Evolutionary conservation across 2,797 vertebrate genomes (phyloP), one percentile per base, ranked within the genome.

Genomic region (Salmo trutta): DNA sequence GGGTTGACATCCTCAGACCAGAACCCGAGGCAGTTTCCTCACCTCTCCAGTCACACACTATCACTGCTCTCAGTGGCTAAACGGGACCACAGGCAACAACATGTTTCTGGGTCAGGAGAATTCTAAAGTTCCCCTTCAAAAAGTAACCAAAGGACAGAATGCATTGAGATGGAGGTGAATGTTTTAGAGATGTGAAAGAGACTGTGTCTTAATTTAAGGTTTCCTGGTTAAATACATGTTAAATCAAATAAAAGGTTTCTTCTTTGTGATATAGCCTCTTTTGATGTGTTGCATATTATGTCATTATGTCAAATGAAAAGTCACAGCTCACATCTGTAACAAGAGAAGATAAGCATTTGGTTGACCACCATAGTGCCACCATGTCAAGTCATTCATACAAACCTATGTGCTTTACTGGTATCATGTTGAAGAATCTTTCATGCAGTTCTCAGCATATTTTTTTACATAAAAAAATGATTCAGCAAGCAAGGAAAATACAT

Each of bases 1-100:
- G 87, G 88, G 77, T 84, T 91, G 91, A 90, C 91, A 90, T 90
- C 88, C 33, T 73, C 85, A 85, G 84, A 90, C 82, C 81, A 85
- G 76, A 84, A 79, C 91, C 88, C 4, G 27, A 75, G 92, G 92
- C 87, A 1, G 14, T 91, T 91, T 92, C 90, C 85, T 89, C 93
- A 93, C 91, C 90, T 93, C 90, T 54, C 7, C 87, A 92, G 90
- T 93, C 93, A 90, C 88, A 93, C 87, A 86, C 88, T 86, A 91
- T 92, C 92, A 92, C 89, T 86, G 89, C 91, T 93, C 86, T 90
- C 92, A 80, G 91, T 79, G 87, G 59, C 87, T 91, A 90, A 93
- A 92, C 80, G 82, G 81, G 83, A 88, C 90, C 89, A 85, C 78
- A 27, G 90, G 91, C 90, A 83, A 59, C 8, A 83, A 56, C 6